Evolutionary conservation across 2,797 vertebrate genomes (phyloP), one percentile per base, ranked within the genome.

Genomic region (Ctenopoma kingsleyae): DNA sequence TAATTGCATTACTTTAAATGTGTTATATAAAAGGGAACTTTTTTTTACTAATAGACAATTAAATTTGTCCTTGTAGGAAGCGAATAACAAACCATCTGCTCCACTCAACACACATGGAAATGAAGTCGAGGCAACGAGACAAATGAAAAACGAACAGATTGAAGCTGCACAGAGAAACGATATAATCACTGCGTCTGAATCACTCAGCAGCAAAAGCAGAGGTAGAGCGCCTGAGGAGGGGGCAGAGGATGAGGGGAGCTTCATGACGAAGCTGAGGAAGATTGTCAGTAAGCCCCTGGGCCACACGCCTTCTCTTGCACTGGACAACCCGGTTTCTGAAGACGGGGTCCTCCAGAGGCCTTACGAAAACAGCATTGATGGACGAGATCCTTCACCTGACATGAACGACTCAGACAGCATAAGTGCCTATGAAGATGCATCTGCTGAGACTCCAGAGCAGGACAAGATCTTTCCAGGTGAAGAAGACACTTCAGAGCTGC

Each of bases 361-460:
- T 43, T 82, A 5, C 2, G 61, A 70, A 43, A 69, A 65, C 16
- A 30, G 60, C 10, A 0, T 6, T 0, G 76, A 69, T 0, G 58
- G 48, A 16, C 73, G 44, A 17, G 86, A 87, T 25, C 27, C 25
- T 8, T 87, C 88, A 11, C 82, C 78, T 0, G 88, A 92, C 22
- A 64, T 51, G 36, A 88, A 85, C 4, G 92, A 93, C 84, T 75
- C 91, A 0, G 92, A 93, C 78, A 92, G 85, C 72, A 27, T 78
- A 46, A 92, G 92, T 67, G 89, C 85, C 87, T 93, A 93, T 6
- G 92, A 93, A 52, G 92, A 92, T 2, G 91, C 90, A 0, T 86
- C 67, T 0, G 81, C 84, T 1, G 90, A 91, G 20, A 91, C 90
- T 19, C 89, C 93, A 0, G 90, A 92, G 69, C 74, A 70, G 30